Base-by-base conservation (phyloP, 1,140 invertebrate species). In the Scaptomyza pallida region DNA sequence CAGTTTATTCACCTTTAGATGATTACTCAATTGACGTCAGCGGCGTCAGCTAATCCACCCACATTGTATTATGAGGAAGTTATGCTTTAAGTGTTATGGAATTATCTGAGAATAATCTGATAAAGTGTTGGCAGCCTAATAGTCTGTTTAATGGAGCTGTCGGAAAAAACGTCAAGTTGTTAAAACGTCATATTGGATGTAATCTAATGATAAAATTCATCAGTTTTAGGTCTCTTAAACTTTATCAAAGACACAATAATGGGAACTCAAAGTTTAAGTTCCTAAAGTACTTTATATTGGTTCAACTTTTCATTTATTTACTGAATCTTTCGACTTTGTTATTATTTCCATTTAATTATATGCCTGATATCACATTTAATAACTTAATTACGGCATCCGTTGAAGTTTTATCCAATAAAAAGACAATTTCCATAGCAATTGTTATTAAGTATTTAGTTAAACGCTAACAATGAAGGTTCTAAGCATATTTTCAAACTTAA, bases 1-100 rank as follows among this genome's bases (percentile, higher is more conserved):
- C 40, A 75, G 81, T 86, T 86, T 81, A 81, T 81, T 86, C 82
- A 86, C 61, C 82, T 78, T 19, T 47, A 12, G n/a, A 5, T 41
- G 64, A 61, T 62, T 44, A 44, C 62, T 62, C 44, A 23, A 17
- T 19, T 74, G 73, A 81, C 74, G 70, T 86, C 77, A 81, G 59
- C 21, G 51, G 21, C 48, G 44, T 44, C 69, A 33, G n/a, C 48
- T 30, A 74, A 57, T 35, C 68, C 55, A 61, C 76, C 76, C 70
- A 72, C 69, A 71, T 56, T 12, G 26, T 45, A n/a, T n/a, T 30
- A 60, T 47, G 55, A 86, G 81, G 80, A 86, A 83, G 71, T 79
- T 68, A 45, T 64, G 23, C n/a, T 26, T 35, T 9, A n/a, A 41
- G 35, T 4, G 6, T 21, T 10, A 15, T 51, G 19, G 19, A 8